phyloP scores from a whole-genome alignment of 2,888 invertebrate species.

The Euclidia mi region DNA sequence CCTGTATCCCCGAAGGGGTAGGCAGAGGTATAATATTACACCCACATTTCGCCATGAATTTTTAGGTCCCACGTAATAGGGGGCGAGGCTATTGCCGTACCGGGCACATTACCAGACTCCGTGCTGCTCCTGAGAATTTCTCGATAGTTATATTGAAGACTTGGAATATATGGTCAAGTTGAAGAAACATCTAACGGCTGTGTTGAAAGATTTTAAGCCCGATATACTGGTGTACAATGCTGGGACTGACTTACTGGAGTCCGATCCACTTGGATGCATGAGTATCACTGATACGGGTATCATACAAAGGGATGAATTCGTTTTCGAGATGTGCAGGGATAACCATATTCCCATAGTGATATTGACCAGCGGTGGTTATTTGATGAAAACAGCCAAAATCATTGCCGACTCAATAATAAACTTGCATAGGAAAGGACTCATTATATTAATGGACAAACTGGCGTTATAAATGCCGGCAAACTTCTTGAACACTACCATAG shows the following conservation, averaged over 20 bases:
- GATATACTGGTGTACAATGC: constrained; percentile 97
- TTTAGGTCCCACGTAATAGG: too few species aligned
- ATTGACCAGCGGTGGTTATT: constrained; percentile 97
- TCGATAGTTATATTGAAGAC: constrained; percentile 91
- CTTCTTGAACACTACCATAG: too few species aligned
- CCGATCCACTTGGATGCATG: constrained; percentile 94
- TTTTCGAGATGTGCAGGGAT: constrained; percentile 92
- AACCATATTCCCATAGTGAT: constrained; percentile 94
- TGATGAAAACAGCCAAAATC: constrained; percentile 93
- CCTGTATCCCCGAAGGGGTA: too few species aligned
- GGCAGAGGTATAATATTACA: too few species aligned
- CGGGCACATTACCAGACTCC: too few species aligned
- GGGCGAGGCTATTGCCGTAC: too few species aligned
- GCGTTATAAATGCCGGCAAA: too few species aligned
- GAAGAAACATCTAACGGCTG: too few species aligned
- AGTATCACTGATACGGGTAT: constrained; percentile 94
- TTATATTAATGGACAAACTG: too few species aligned
- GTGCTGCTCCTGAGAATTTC: too few species aligned
- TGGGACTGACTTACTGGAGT: constrained; percentile 95
- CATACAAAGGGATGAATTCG: constrained; percentile 95
- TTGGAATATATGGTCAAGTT: constrained; percentile 92
- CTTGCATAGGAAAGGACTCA: constrained; percentile 91
- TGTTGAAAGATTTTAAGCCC: constrained; percentile 93
- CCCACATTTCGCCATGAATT: too few species aligned
- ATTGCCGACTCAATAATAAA: constrained; percentile 96